Conservation (phyloP, 92 coral and sea anemone genomes). For the Chrysogorgia sp. region DNA sequence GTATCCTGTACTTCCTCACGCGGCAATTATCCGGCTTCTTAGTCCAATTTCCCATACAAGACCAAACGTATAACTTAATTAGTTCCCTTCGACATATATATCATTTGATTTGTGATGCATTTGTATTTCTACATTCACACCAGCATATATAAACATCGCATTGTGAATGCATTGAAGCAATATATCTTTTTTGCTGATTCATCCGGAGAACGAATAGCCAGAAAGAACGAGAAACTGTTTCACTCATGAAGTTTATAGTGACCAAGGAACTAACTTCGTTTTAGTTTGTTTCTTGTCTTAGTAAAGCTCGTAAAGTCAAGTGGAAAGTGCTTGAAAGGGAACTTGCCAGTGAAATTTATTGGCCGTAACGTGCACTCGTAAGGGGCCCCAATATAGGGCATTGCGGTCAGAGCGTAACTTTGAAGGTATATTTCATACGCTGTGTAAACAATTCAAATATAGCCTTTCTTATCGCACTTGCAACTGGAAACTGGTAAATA, state of each 20-base stretch:
- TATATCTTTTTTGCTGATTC: too few relatives aligned
- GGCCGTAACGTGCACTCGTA: neutral
- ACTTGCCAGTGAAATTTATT: conserved; percentile 4
- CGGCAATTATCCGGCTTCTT: too few relatives aligned
- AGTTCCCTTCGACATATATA: neutral
- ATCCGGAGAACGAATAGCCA: too few relatives aligned
- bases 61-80: neutral
- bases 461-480: conserved; percentile 17
- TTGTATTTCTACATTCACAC: neutral
- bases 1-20: neutral
- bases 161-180: neutral
- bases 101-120: neutral
- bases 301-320: too few relatives aligned
- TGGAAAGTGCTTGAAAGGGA: neutral
- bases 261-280: too few relatives aligned
- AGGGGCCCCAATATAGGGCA: conserved; percentile 7
- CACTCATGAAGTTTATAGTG: too few relatives aligned
- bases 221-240: too few relatives aligned
- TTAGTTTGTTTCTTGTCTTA: too few relatives aligned
- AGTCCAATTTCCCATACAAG: neutral
- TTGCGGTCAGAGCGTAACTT: conserved; percentile 18
- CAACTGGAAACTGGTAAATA: conserved; percentile 28
- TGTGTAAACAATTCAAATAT: conserved; percentile 33
- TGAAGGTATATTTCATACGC: conserved; percentile 3
- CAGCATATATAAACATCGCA: neutral